Base-by-base conservation (phyloP, 2,888 invertebrate species). In the Drosophila anomalata region DNA sequence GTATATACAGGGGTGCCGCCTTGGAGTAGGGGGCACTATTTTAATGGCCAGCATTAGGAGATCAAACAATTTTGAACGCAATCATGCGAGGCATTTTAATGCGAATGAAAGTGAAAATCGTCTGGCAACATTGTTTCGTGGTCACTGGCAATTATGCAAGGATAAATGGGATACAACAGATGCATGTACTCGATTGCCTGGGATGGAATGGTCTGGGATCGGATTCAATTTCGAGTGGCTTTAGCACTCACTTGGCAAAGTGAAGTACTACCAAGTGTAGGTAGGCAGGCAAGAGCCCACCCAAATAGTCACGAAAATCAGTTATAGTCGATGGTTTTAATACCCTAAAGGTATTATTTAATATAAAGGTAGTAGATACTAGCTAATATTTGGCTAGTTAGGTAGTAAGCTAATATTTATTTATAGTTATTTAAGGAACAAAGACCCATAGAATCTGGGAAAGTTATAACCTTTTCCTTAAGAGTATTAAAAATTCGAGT, bases 11-110 rank as follows among this genome's bases (percentile, higher is more conserved):
- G 31, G 36, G 65, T 44, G 44, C 42, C 33, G 26, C 33, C 33
- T 36, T 3, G 58, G 47, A 47, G 68, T 42, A 48, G 29, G 42
- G 62, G 61, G 50, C 53, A 55, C 67, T 68, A 81, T 85, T 85
- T 83, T 83, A 87, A 88, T 88, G 81, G 75, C 56, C 73, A 79
- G 75, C 85, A 85, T 87, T 87, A 87, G 83, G 80, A 87, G 85
- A 83, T 87, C 70, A 75, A 87, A 81, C 87, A 79, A 88, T 89
- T 89, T 88, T 83, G 79, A 88, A 86, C 81, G 88, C 89, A 88
- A 88, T 89, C 88, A 89, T 86, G 87, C 85, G 83, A 76, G 80
- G 52, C 80, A 84, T 84, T 87, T 84, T 84, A 84, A 84, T 87
- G 85, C 82, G 87, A 84, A 86, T 85, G 89, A 89, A 89, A 89